A percentile compares a stretch with the other conserved stretches of the same genome.
These are phyloP conservation scores for Drosophila hydei DNA, from an alignment of 1,140 invertebrate species.

Conservation along the genomic window DNA sequence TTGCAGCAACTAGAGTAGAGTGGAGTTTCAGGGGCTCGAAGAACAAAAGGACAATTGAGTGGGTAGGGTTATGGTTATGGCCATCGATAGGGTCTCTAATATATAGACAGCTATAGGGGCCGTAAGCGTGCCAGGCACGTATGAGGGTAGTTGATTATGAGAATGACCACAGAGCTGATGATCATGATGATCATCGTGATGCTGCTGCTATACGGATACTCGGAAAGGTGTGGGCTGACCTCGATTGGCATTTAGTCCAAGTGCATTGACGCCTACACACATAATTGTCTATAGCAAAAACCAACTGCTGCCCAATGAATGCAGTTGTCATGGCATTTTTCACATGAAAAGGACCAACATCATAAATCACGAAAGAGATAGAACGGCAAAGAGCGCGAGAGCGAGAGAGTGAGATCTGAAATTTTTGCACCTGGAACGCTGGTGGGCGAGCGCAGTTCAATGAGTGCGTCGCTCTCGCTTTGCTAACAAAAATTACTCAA, in stretches of 20 bases:
- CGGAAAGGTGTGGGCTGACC: constrained; percentile 49
- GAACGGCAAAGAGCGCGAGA: not conserved
- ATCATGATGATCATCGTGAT: constrained; percentile 16
- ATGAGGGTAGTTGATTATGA: constrained; percentile 56
- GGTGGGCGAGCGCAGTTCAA: constrained; percentile 58
- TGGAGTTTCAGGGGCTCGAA: not conserved
- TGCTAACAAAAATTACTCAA: constrained; percentile 68
- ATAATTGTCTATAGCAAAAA: constrained; percentile 15
- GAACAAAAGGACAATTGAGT: constrained; percentile 40
- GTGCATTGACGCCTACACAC: constrained; percentile 74
- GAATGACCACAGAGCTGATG: constrained; percentile 57
- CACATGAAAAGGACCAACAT: constrained; percentile 46
- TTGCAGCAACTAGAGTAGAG: not conserved
- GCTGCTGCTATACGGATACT: constrained; percentile 35
- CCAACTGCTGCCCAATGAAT: constrained; percentile 27
- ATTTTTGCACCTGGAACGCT: constrained; percentile 70
- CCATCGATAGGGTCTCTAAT: constrained; percentile 3
- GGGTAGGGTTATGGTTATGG: constrained; percentile 57
- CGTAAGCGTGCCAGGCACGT: constrained; percentile 60
- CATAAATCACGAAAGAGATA: constrained; percentile 67
- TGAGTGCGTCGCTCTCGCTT: constrained; percentile 6
- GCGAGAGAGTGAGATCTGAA: constrained; percentile 6
- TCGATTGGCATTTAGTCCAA: constrained; percentile 52
- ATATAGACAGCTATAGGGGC: constrained; percentile 29
- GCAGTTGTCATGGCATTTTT: constrained; percentile 40